Conservation (phyloP, 2,888 invertebrate genomes). For the Mantis religiosa region DNA sequence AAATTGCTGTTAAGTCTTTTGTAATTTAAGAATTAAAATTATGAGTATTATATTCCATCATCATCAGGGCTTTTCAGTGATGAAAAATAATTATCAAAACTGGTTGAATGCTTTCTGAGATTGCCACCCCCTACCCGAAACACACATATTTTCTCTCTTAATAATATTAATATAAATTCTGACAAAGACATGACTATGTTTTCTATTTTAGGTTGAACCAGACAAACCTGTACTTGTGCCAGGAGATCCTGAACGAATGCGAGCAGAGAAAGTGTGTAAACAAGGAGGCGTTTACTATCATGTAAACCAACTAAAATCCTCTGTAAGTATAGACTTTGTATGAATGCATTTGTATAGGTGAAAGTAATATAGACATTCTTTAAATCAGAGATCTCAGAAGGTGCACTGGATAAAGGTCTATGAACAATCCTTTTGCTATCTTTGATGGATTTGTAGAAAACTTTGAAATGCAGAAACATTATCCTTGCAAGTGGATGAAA, state of each 20-base stretch:
- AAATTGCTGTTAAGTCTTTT: no score
- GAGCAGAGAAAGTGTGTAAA: conserved; percentile 62
- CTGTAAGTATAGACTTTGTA: conserved; percentile 43
- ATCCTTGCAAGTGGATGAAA: no score
- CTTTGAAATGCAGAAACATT: no score
- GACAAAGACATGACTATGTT: neutral
- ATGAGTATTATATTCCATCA: no score
- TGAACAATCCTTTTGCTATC: neutral
- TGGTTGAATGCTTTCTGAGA: no score
- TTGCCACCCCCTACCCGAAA: no score
- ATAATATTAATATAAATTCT: neutral
- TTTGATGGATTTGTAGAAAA: neutral
- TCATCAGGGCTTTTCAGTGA: no score
- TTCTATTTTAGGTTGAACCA: conserved; percentile 52
- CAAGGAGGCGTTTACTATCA: conserved; percentile 76
- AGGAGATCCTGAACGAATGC: conserved; percentile 76
- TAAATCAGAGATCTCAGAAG: neutral
- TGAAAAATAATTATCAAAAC: no score
- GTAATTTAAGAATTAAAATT: no score
- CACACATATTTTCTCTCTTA: no score
- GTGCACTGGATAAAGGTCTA: neutral
- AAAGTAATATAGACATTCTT: neutral
- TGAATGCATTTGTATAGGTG: neutral
- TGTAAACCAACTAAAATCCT: conserved; percentile 68
- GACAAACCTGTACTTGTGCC: conserved; percentile 69